A percentile compares a stretch with the other conserved stretches of the same genome.
Evolutionary conservation across 2,888 invertebrate genomes (phyloP).

Genomic region (Scelioninae gen. 1): DNA sequence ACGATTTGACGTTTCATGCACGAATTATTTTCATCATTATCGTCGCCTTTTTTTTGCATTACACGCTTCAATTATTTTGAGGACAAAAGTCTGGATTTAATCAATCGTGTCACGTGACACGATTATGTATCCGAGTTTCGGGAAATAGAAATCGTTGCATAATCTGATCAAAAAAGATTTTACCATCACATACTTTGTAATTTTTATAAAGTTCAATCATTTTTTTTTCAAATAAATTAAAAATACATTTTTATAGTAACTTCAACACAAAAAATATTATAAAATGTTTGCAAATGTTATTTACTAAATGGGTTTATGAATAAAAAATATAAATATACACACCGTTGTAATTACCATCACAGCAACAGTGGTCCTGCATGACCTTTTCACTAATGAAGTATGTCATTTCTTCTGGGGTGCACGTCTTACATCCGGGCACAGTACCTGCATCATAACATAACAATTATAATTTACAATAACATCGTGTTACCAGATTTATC

Average conservation of each 20-base stretch:
- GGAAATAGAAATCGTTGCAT: slow-evolving; percentile 32
- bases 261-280: no score
- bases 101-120: slow-evolving; percentile 36
- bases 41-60: slow-evolving; percentile 10
- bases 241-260: no score
- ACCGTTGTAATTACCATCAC: slow-evolving; percentile 87
- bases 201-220: no score
- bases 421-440: slow-evolving; percentile 87
- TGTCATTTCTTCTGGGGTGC: slow-evolving; percentile 86
- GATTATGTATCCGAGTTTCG: slow-evolving; percentile 34
- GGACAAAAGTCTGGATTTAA: slow-evolving; percentile 41
- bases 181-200: no score
- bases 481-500: slow-evolving; percentile 4
- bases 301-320: background rate
- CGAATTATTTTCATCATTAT: slow-evolving; percentile 72
- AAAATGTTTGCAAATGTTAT: background rate
- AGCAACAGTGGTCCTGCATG: slow-evolving; percentile 87
- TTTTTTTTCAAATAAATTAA: no score
- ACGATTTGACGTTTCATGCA: slow-evolving; percentile 71
- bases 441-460: slow-evolving; percentile 77
- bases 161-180: slow-evolving; percentile 13
- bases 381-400: slow-evolving; percentile 88
- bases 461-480: slow-evolving; percentile 38
- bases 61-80: slow-evolving; percentile 54
- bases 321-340: slow-evolving; percentile 68